These are phyloP conservation scores for Arothron firmamentum DNA, from an alignment of 2,113 vertebrate species.

Conservation along the genomic window DNA sequence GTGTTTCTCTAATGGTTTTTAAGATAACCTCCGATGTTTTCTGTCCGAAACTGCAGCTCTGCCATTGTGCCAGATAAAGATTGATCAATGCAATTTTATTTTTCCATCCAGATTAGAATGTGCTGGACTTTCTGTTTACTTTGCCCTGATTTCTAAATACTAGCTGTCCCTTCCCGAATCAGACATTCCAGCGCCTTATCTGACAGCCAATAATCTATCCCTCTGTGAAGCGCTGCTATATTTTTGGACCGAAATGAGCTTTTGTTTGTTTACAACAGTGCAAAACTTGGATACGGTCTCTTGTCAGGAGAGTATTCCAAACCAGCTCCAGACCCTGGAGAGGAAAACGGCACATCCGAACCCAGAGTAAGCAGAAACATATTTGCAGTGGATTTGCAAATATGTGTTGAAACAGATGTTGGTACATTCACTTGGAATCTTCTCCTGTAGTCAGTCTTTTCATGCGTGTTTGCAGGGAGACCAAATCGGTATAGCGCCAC, in stretches of 20 bases:
- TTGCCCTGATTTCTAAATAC: too few species aligned
- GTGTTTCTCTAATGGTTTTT: too few species aligned
- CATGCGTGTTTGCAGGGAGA: constrained; percentile 76
- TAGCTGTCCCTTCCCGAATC: background rate
- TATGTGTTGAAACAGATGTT: constrained; percentile 5
- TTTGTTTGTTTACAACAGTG: constrained; percentile 72
- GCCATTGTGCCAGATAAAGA: too few species aligned
- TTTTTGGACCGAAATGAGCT: constrained; percentile 27
- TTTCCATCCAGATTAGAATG: too few species aligned
- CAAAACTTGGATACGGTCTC: constrained; percentile 91
- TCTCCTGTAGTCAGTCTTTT: constrained; percentile 4
- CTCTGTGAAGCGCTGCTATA: constrained; percentile 5
- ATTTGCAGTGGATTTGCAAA: constrained; percentile 3
- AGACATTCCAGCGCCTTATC: background rate
- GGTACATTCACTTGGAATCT: background rate
- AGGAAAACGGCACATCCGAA: constrained; percentile 80
- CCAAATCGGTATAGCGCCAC: constrained; percentile 91
- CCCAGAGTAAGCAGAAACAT: constrained; percentile 77
- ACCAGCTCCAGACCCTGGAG: constrained; percentile 79
- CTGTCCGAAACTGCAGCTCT: too few species aligned
- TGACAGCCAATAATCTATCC: constrained; percentile 15
- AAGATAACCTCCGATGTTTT: too few species aligned
- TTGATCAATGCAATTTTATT: too few species aligned
- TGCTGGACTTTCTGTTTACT: too few species aligned
- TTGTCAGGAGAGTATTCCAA: constrained; percentile 96